Evolutionary conservation across 1,140 invertebrate genomes (phyloP), one percentile per base, ranked within the genome.

Genomic region (Thaumetopoea pityocampa): DNA sequence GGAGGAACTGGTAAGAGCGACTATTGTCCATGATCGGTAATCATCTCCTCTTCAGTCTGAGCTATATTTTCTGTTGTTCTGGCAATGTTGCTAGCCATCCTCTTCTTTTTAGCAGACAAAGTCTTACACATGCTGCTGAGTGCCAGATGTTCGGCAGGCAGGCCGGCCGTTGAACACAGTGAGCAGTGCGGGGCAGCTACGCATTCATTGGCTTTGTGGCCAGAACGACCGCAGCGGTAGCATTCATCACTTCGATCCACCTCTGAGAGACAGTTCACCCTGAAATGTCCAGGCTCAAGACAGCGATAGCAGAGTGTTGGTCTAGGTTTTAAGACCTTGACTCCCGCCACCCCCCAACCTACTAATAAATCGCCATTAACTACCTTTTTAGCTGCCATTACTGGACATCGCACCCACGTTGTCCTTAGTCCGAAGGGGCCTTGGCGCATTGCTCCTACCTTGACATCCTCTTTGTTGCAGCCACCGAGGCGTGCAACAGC

Each of bases 201-300:
- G 11, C 28, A 30, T 4, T 16, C 28, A 3, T 4, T 4, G 3
- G 28, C 28, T 12, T 14, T 30, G 28, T 30, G 28, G 14, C 28
- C 28, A 8, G 14, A 7, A 6, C 14, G 28, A 30, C 28, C 28
- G 20, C 22, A 5, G n/a, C 22, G 3, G 28, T 33, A 54, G 15
- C 51, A 54, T 0, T 35, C 9, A 0, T 23, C 17, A 11, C 38
- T 40, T 16, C 44, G 38, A 4, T 19, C n/a, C n/a, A n/a, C n/a
- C n/a, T n/a, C n/a, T n/a, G n/a, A n/a, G n/a, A n/a, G n/a, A n/a
- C n/a, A n/a, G n/a, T n/a, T n/a, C n/a, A n/a, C n/a, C n/a, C n/a
- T n/a, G n/a, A n/a, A n/a, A n/a, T n/a, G n/a, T n/a, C n/a, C n/a
- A n/a, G n/a, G n/a, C n/a, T n/a, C n/a, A n/a, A n/a, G n/a, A n/a